Conservation (phyloP, 2,113 vertebrate species). For the Enhydra lutris region DNA sequence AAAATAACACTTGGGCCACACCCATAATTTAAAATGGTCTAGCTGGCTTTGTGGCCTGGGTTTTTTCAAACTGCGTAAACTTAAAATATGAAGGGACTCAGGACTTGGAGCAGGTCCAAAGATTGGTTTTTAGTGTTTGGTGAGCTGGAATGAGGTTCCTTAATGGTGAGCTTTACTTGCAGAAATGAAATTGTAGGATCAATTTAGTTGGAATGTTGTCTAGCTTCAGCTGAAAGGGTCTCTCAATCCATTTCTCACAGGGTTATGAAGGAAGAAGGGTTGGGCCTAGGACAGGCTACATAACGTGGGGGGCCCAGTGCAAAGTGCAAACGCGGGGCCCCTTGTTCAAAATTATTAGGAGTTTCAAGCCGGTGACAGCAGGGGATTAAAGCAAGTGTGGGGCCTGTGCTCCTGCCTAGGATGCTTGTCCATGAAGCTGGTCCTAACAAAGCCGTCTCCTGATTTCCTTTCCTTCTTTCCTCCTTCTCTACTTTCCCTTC, state of each 20-base stretch:
- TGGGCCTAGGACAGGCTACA: not conserved
- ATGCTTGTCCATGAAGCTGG: not conserved
- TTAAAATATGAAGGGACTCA: constrained; percentile 73
- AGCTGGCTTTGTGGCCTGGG: constrained; percentile 68
- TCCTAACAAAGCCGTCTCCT: rapidly evolving
- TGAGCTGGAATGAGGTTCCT: constrained; percentile 61
- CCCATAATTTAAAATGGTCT: constrained; percentile 74
- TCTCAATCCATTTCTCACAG: constrained; percentile 14
- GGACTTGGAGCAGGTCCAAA: constrained; percentile 71
- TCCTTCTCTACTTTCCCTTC: rapidly evolving
- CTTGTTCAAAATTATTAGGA: not conserved
- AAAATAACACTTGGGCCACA: constrained; percentile 74
- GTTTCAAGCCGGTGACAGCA: not conserved
- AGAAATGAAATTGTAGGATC: constrained; percentile 58
- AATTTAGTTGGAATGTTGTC: constrained; percentile 56
- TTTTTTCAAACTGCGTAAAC: constrained; percentile 71
- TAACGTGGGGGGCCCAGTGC: not conserved
- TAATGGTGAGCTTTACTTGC: constrained; percentile 64
- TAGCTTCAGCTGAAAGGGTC: not conserved
- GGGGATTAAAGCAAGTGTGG: not conserved
- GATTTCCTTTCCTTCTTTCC: not conserved
- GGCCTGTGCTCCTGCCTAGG: rapidly evolving
- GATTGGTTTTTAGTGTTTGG: constrained; percentile 69
- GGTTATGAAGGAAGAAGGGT: not conserved
- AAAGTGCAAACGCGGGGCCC: not conserved